Evolutionary conservation across 2,113 vertebrate genomes (phyloP).

Genomic region (Scomber japonicus): DNA sequence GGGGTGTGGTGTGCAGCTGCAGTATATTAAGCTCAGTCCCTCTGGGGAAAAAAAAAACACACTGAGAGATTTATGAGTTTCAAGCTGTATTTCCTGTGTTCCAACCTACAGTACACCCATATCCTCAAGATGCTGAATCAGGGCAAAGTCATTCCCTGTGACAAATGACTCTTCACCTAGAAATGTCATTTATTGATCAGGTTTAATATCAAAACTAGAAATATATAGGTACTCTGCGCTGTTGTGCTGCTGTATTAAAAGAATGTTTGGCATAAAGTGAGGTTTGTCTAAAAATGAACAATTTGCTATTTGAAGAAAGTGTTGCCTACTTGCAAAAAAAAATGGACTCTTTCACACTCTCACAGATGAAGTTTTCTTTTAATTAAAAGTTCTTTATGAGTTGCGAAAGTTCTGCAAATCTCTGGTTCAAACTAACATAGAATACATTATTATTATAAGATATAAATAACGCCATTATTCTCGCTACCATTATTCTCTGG

Average conservation of each 20-base stretch:
- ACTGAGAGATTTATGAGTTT: conserved; percentile 58
- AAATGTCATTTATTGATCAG: conserved; percentile 57
- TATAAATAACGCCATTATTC: too few species aligned
- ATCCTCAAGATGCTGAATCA: conserved; percentile 54
- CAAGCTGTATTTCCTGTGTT: conserved; percentile 12
- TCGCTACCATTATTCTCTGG: too few species aligned
- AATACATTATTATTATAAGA: too few species aligned
- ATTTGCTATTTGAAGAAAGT: too few species aligned
- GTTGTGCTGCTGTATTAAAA: neutral
- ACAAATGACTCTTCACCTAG: conserved; percentile 40
- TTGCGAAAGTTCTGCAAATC: too few species aligned
- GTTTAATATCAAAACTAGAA: conserved; percentile 28
- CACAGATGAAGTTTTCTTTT: too few species aligned
- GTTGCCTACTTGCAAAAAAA: too few species aligned
- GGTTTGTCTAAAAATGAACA: too few species aligned
- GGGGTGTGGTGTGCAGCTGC: conserved; percentile 21
- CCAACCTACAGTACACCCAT: conserved; percentile 12
- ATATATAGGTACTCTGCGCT: neutral
- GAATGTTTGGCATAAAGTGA: too few species aligned
- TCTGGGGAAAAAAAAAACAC: conserved; percentile 21
- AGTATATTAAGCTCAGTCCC: neutral
- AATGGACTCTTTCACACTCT: too few species aligned
- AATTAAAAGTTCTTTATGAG: too few species aligned
- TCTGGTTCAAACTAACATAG: too few species aligned
- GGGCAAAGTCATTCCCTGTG: conserved; percentile 24